A percentile compares a stretch with the other conserved stretches of the same genome.
phyloP scores from a whole-genome alignment of 2,888 invertebrate species.

The Neuroscelio doddi region DNA sequence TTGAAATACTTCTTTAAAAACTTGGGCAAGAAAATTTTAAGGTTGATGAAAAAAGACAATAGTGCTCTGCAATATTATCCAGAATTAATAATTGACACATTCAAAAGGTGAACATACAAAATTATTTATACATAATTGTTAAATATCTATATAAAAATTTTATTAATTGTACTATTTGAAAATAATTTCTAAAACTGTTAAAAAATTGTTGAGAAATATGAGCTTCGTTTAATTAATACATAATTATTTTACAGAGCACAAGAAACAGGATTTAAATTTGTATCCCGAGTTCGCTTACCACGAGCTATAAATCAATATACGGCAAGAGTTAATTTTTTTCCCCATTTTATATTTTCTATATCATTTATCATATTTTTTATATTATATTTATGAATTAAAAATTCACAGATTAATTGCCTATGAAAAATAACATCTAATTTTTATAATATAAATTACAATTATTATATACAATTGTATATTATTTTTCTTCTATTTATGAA shows the following conservation, averaged over 20 bases:
- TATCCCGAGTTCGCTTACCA: conserved; percentile 76
- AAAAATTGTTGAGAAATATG: too few relatives aligned
- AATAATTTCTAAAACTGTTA: too few relatives aligned
- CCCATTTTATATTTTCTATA: too few relatives aligned
- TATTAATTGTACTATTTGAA: background rate
- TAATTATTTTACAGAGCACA: conserved; percentile 63
- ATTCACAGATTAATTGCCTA: too few relatives aligned
- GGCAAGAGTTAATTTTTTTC: too few relatives aligned
- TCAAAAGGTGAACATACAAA: conserved; percentile 71
- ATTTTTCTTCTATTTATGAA: too few relatives aligned
- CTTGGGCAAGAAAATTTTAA: conserved; percentile 79
- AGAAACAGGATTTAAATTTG: conserved; percentile 67
- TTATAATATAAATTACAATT: too few relatives aligned
- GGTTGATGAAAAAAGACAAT: conserved; percentile 77
- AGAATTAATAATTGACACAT: conserved; percentile 80
- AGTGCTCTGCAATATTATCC: conserved; percentile 77
- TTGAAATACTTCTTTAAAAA: conserved; percentile 80
- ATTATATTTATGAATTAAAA: too few relatives aligned
- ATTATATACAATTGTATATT: too few relatives aligned
- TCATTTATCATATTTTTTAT: too few relatives aligned
- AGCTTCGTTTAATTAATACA: too few relatives aligned
- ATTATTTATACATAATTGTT: background rate
- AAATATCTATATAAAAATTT: background rate
- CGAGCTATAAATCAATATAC: conserved; percentile 79
- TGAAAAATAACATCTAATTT: too few relatives aligned